Evolutionary conservation across 1,140 invertebrate genomes (phyloP).

Genomic region (Notospermus geniculatus): DNA sequence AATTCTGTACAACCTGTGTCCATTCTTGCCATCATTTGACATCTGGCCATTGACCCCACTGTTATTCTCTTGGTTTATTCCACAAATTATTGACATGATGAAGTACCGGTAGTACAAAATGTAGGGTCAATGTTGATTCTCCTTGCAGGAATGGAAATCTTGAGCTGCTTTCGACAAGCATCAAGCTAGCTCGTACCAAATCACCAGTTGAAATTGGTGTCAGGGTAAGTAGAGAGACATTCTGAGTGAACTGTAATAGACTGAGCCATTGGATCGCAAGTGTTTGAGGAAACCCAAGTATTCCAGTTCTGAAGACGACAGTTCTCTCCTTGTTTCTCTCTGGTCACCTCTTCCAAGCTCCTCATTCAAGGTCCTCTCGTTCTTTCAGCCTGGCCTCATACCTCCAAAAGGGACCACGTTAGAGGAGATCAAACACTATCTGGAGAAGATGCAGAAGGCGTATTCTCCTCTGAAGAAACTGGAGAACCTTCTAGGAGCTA

Average conservation of each 20-base stretch:
- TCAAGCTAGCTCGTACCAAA: constrained; percentile 77
- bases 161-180: constrained; percentile 76
- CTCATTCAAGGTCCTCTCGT: constrained; percentile 7
- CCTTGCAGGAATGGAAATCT: constrained; percentile 69
- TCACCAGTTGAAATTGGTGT: constrained; percentile 79
- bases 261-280: no score
- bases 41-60: no score
- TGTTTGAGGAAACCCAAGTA: no score
- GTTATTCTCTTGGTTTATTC: no score
- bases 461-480: constrained; percentile 92
- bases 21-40: no score
- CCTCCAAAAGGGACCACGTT: constrained; percentile 73
- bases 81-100: no score
- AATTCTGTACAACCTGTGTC: background rate
- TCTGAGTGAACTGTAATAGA: background rate
- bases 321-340: no score
- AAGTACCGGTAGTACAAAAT: no score
- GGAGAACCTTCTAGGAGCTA: constrained; percentile 81
- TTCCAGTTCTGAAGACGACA: no score
- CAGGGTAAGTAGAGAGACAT: constrained; percentile 61
- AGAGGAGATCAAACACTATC: constrained; percentile 74
- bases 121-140: no score
- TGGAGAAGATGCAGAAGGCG: constrained; percentile 81
- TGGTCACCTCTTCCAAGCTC: no score
- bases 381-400: constrained; percentile 68